These are phyloP conservation scores for Gephyroberyx darwinii DNA, from an alignment of 2,797 vertebrate species.

Conservation along the genomic window DNA sequence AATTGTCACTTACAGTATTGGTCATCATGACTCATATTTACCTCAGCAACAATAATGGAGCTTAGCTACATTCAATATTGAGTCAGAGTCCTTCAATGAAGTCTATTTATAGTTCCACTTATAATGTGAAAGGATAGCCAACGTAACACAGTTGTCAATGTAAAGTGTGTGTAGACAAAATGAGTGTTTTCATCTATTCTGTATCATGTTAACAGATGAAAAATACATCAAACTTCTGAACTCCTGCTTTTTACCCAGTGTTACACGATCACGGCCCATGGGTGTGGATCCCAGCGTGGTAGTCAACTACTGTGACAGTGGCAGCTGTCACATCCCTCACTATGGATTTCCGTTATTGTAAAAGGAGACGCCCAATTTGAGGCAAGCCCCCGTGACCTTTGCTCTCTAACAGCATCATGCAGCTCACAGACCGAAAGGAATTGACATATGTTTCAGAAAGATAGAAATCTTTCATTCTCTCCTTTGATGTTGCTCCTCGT, in stretches of 20 bases:
- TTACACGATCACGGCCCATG: conserved; percentile 17
- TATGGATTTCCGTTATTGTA: conserved; percentile 62
- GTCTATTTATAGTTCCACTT: background rate
- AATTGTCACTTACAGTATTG: background rate
- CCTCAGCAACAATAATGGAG: background rate
- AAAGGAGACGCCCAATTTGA: conserved; percentile 45
- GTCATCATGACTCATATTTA: background rate
- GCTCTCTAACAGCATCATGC: conserved; percentile 52
- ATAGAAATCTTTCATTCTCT: conserved; percentile 71
- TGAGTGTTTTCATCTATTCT: background rate
- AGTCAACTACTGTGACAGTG: conserved; percentile 30
- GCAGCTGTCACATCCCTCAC: conserved; percentile 45
- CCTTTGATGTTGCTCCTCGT: conserved; percentile 51
- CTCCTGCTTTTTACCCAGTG: conserved; percentile 21
- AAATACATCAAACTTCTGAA: conserved; percentile 7
- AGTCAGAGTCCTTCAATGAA: background rate
- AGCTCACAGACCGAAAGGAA: conserved; percentile 41
- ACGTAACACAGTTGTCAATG: background rate
- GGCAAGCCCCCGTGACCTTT: conserved; percentile 56
- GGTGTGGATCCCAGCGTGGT: conserved; percentile 18
- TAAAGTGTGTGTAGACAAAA: background rate
- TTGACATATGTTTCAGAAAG: conserved; percentile 47
- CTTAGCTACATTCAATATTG: background rate
- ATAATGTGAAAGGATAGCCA: background rate
- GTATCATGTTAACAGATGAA: background rate